These are phyloP conservation scores for Microcebus ravelobensis DNA, from an alignment of 2,113 vertebrate species.

Conservation along the genomic window DNA sequence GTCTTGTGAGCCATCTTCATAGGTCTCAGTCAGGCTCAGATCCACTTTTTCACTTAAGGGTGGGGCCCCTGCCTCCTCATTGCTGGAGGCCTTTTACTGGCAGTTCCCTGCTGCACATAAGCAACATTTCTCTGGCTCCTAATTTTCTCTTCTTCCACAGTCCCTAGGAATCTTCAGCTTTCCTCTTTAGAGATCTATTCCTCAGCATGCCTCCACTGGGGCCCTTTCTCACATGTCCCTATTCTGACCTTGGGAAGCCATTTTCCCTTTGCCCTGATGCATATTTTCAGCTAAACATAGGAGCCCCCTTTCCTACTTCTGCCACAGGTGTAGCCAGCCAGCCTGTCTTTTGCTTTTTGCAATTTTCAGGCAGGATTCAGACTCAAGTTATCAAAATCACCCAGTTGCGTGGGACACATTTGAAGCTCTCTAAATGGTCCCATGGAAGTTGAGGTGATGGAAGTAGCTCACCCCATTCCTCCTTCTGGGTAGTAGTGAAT, in stretches of 20 bases:
- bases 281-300: background rate
- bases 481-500: background rate
- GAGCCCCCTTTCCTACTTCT: background rate
- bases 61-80: background rate
- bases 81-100: background rate
- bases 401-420: background rate
- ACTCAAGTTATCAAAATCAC: background rate
- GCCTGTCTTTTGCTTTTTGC: background rate
- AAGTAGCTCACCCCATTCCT: background rate
- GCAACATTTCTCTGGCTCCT: background rate
- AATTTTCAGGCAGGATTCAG: background rate
- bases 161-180: background rate
- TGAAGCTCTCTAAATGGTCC: background rate
- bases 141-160: background rate
- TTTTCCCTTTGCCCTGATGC: background rate
- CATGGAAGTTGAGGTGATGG: background rate
- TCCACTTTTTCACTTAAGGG: background rate
- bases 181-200: background rate
- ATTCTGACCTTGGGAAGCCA: background rate
- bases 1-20: background rate
- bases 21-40: background rate
- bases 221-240: background rate
- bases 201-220: too few species aligned
- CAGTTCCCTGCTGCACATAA: background rate
- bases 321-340: background rate